Conservation (phyloP, 2,797 vertebrate genomes). For the Pempheris klunzingeri region DNA sequence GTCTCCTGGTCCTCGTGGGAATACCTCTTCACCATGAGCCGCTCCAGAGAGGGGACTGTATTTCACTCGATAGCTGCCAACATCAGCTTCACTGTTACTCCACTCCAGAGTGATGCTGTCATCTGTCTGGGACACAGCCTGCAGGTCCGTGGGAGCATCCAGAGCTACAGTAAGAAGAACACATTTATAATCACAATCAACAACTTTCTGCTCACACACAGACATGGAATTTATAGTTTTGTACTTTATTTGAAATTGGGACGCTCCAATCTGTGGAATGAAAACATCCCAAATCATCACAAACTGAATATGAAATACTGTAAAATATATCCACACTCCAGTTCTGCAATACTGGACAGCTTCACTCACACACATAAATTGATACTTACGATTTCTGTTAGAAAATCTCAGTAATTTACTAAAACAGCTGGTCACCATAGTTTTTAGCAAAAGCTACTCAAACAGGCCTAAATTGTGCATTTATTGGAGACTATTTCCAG, state of each 20-base stretch:
- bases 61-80: constrained; percentile 90
- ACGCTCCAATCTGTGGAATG: neutral
- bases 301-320: constrained; percentile 6
- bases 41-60: constrained; percentile 93
- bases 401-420: too few relatives aligned
- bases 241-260: neutral
- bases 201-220: neutral
- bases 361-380: too few relatives aligned
- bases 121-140: constrained; percentile 88
- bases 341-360: too few relatives aligned
- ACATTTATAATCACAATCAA: neutral
- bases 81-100: constrained; percentile 89
- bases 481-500: too few relatives aligned
- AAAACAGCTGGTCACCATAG: too few relatives aligned
- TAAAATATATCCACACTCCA: neutral
- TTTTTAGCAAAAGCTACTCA: too few relatives aligned
- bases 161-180: constrained; percentile 85
- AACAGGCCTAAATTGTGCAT: too few relatives aligned
- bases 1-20: constrained; percentile 84
- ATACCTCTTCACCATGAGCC: constrained; percentile 88
- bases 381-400: too few relatives aligned
- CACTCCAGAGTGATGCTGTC: constrained; percentile 92
- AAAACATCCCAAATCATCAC: neutral
- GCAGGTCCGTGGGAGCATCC: constrained; percentile 90
- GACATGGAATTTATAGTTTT: neutral